Conservation (phyloP, 2,113 vertebrate genomes). For the Scomber colias region DNA sequence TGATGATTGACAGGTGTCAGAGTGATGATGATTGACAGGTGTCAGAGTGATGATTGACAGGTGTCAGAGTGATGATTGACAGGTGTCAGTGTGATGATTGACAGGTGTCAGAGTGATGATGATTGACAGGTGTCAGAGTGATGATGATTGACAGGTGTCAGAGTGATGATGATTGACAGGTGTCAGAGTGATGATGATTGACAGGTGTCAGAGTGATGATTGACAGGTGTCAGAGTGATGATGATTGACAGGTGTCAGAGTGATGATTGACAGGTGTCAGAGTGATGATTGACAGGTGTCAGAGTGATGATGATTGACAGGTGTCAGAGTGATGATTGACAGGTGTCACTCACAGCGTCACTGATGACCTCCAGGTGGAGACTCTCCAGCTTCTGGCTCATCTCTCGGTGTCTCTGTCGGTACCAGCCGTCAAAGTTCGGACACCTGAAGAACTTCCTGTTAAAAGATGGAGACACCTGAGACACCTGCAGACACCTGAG, state of each 20-base stretch:
- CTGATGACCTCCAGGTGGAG: slow-evolving; percentile 93
- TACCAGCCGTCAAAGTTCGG: slow-evolving; percentile 98
- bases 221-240: too few species aligned
- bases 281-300: neutral
- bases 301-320: neutral
- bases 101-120: neutral
- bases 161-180: too few species aligned
- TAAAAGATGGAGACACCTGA: neutral
- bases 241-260: neutral
- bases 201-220: neutral
- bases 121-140: neutral
- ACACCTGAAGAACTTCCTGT: slow-evolving; percentile 93
- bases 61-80: neutral
- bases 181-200: neutral
- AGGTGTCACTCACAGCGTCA: slow-evolving; percentile 85
- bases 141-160: neutral
- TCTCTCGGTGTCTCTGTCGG: slow-evolving; percentile 91
- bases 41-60: neutral
- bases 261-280: neutral
- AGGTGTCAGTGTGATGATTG: neutral
- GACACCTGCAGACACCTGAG: too few species aligned
- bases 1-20: neutral
- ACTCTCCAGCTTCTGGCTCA: slow-evolving; percentile 93
- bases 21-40: neutral
- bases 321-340: neutral